Percentiles rank a stretch among this genome's conserved stretches.
These are phyloP conservation scores for human DNA, from an alignment of 2,113 vertebrate species.

Conservation along the genomic window GRCh38 chr4:16532501-16533000, in stretches of 20 bases:
- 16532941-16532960: neutral
- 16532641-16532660: neutral
- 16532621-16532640: slow-evolving; percentile 39
- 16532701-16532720: neutral
- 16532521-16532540: slow-evolving; percentile 63
- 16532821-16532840: neutral
- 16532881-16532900: neutral
- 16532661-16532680: neutral
- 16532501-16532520: slow-evolving; percentile 79
- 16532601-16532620: slow-evolving; percentile 3
- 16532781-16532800: neutral
- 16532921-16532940: neutral
- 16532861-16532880: neutral
- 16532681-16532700: neutral
- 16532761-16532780: neutral
- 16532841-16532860: neutral
- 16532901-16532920: neutral
- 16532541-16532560: slow-evolving; percentile 77
- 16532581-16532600: slow-evolving; percentile 27
- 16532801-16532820: neutral
- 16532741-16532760: neutral
- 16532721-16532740: neutral
- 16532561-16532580: slow-evolving; percentile 74
- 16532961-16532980: neutral
- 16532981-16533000: neutral